These are phyloP conservation scores for Poecilia gillii DNA, from an alignment of 2,797 vertebrate species.

Conservation along the genomic window DNA sequence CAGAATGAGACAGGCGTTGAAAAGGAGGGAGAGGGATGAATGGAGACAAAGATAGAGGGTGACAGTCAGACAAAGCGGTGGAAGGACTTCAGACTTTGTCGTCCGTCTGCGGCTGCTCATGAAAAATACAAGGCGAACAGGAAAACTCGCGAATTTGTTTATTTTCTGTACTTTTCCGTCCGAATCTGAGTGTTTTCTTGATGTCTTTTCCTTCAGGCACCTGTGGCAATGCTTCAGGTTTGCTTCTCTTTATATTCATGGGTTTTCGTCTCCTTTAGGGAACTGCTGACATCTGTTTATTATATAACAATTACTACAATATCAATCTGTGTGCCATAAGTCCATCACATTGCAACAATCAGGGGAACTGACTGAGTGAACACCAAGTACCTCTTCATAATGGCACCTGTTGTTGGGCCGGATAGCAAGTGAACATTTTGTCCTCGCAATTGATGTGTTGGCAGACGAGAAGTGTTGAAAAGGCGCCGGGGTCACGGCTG, in stretches of 20 bases:
- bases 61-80: constrained; percentile 58
- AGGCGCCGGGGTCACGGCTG: not conserved
- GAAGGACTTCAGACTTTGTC: constrained; percentile 40
- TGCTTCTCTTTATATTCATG: constrained; percentile 12
- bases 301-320: constrained; percentile 35
- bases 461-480: not conserved
- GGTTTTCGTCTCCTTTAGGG: not conserved
- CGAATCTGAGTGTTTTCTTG: not conserved
- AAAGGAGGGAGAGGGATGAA: constrained; percentile 57
- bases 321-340: constrained; percentile 40
- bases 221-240: constrained; percentile 8
- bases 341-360: constrained; percentile 26
- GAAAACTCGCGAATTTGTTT: constrained; percentile 22
- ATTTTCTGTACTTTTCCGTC: constrained; percentile 26
- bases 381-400: constrained; percentile 2
- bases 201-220: constrained; percentile 3
- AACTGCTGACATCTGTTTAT: constrained; percentile 22
- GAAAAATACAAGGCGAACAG: constrained; percentile 26
- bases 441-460: not conserved
- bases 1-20: constrained; percentile 66
- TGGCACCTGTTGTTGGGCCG: not conserved
- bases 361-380: constrained; percentile 5
- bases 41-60: constrained; percentile 58
- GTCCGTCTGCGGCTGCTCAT: constrained; percentile 31
- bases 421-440: constrained; percentile 5